A percentile compares a stretch with the other conserved stretches of the same genome.
Evolutionary conservation across 2,888 invertebrate genomes (phyloP).

Genomic region (Drosophila prostipennis): DNA sequence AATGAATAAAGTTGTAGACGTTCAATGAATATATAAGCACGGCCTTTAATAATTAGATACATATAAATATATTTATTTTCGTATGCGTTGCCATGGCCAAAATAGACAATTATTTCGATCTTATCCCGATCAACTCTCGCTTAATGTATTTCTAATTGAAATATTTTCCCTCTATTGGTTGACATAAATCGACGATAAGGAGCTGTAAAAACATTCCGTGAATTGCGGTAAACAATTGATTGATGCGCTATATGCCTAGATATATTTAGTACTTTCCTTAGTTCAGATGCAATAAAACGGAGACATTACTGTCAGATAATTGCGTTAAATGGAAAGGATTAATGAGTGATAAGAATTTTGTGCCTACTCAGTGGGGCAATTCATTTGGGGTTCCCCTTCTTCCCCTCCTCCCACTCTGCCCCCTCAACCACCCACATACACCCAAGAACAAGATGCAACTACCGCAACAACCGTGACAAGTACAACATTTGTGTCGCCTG

Average conservation of each 20-base stretch:
- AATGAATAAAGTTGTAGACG: conserved; percentile 30
- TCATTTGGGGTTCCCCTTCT: conserved; percentile 49
- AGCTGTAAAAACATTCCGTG: conserved; percentile 29
- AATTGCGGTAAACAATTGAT: conserved; percentile 52
- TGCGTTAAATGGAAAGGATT: conserved; percentile 55
- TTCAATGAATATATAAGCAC: conserved; percentile 6
- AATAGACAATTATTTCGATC: conserved; percentile 32
- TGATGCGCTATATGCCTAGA: conserved; percentile 36
- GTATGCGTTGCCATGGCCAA: neutral
- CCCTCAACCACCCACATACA: conserved; percentile 10
- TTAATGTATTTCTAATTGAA: conserved; percentile 50
- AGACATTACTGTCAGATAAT: conserved; percentile 43
- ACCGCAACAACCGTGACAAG: conserved; percentile 80
- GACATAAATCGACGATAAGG: conserved; percentile 11
- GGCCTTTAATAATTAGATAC: neutral
- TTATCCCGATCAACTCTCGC: conserved; percentile 36
- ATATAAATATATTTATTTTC: neutral
- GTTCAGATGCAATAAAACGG: conserved; percentile 39
- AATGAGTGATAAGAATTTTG: conserved; percentile 60
- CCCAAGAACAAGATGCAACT: conserved; percentile 71
- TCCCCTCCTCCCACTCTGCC: neutral
- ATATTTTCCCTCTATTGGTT: conserved; percentile 46
- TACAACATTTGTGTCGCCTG: conserved; percentile 80
- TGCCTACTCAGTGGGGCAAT: conserved; percentile 33
- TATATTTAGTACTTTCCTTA: conserved; percentile 28